These are phyloP conservation scores for Chanos chanos DNA, from an alignment of 2,797 vertebrate genomes.

Conservation along the genomic window DNA sequence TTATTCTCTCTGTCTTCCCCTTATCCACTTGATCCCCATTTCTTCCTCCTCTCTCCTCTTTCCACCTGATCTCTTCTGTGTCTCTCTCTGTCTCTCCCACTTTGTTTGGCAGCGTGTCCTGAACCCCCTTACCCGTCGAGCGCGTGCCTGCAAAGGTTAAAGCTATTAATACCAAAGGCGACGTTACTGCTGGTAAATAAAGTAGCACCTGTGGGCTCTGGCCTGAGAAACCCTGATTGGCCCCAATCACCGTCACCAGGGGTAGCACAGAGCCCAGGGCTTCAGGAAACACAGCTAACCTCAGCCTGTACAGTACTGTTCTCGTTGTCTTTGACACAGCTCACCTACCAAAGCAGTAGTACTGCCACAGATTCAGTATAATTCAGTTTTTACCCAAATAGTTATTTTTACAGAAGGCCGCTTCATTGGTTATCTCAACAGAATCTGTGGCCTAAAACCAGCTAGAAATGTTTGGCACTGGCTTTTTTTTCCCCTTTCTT, in stretches of 20 bases:
- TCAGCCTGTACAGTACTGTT: too few species aligned
- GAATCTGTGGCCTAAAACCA: too few species aligned
- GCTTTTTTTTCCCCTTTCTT: too few species aligned
- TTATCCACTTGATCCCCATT: neutral
- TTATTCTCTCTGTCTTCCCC: conserved; percentile 4
- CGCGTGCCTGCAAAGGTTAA: conserved; percentile 70
- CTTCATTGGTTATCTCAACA: too few species aligned
- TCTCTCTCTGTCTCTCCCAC: conserved; percentile 11
- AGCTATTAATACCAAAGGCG: conserved; percentile 69
- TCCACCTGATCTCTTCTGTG: neutral
- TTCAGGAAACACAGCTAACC: too few species aligned
- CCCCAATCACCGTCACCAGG: neutral
- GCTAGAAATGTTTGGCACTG: too few species aligned
- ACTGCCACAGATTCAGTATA: too few species aligned
- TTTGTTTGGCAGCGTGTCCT: conserved; percentile 46
- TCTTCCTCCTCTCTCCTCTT: neutral
- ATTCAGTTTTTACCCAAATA: too few species aligned
- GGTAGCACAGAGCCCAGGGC: too few species aligned
- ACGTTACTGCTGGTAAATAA: conserved; percentile 15
- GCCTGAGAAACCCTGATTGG: neutral
- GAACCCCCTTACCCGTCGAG: conserved; percentile 51
- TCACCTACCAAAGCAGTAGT: too few species aligned
- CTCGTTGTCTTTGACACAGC: too few species aligned
- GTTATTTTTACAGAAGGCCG: too few species aligned
- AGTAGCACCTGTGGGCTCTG: neutral